These are phyloP conservation scores for Ladona fulva DNA, from an alignment of 1,140 invertebrate species.

Conservation along the genomic window DNA sequence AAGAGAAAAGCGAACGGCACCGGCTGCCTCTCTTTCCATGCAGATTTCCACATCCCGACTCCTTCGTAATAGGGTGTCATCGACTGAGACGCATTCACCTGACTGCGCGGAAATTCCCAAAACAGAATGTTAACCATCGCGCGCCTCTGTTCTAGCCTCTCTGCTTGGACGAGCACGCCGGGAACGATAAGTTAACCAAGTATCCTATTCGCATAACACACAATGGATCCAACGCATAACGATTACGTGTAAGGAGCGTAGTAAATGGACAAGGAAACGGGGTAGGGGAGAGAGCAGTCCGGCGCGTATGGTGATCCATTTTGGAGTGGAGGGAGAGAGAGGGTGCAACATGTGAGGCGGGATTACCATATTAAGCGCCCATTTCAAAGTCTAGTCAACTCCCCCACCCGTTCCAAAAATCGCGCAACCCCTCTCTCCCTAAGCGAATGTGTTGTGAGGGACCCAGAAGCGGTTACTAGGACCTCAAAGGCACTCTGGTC, in stretches of 20 bases:
- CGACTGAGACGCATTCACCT: no score
- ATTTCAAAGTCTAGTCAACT: neutral
- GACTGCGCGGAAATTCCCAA: no score
- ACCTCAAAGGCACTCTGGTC: no score
- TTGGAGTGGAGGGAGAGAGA: neutral
- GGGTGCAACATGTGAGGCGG: neutral
- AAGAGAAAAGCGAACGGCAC: no score
- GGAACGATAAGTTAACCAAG: neutral
- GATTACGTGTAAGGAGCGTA: neutral
- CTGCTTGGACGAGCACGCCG: neutral
- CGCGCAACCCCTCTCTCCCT: no score
- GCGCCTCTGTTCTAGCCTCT: neutral
- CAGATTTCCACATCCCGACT: no score
- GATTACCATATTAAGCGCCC: conserved; percentile 8
- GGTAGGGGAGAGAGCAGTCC: neutral
- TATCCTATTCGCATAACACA: neutral
- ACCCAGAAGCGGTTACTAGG: no score
- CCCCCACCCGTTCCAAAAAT: no score
- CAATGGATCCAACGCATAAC: neutral
- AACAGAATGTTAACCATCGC: no score
- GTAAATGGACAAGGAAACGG: neutral
- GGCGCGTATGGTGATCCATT: neutral
- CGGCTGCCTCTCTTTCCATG: no score
- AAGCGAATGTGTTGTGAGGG: no score
- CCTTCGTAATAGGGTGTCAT: no score